These are phyloP conservation scores for Hypothenemus hampei DNA, from an alignment of 1,140 invertebrate genomes.

Conservation along the genomic window DNA sequence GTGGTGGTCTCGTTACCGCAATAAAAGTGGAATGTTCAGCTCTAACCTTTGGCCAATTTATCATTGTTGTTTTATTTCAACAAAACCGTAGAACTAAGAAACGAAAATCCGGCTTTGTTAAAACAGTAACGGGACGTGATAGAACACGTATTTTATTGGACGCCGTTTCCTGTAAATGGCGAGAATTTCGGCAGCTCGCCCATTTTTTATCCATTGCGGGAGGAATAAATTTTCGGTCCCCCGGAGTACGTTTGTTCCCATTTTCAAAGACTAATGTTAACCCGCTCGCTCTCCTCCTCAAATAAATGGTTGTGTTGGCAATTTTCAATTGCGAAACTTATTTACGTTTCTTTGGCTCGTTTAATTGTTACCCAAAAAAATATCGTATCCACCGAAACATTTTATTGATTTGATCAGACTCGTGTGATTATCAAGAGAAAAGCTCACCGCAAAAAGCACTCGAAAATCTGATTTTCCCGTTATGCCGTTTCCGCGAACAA, in stretches of 20 bases:
- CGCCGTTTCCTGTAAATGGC: constrained; percentile 16
- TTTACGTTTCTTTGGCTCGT: no score
- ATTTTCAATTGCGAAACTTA: constrained; percentile 6
- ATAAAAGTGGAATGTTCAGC: constrained; percentile 1
- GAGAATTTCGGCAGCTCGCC: constrained; percentile 21
- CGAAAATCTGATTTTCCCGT: constrained; percentile 2
- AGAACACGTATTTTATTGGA: constrained; percentile 27
- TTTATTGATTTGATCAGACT: no score
- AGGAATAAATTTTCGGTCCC: constrained; percentile 19
- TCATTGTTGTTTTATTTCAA: constrained; percentile 14
- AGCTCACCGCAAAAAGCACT: not conserved
- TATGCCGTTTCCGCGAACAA: constrained; percentile 1
- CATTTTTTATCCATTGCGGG: constrained; percentile 21
- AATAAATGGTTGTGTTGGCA: constrained; percentile 12
- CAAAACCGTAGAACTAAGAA: constrained; percentile 9
- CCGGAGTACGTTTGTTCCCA: constrained; percentile 16
- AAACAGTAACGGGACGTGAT: constrained; percentile 24
- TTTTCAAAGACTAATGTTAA: constrained; percentile 14
- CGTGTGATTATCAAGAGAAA: no score
- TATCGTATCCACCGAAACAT: no score
- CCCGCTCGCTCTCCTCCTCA: constrained; percentile 14
- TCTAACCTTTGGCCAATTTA: constrained; percentile 8
- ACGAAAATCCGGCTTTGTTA: constrained; percentile 21
- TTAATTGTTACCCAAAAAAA: no score
- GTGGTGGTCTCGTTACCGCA: not conserved